phyloP scores from a whole-genome alignment of 2,888 invertebrate species.

The Gandaritis pyraliata region DNA sequence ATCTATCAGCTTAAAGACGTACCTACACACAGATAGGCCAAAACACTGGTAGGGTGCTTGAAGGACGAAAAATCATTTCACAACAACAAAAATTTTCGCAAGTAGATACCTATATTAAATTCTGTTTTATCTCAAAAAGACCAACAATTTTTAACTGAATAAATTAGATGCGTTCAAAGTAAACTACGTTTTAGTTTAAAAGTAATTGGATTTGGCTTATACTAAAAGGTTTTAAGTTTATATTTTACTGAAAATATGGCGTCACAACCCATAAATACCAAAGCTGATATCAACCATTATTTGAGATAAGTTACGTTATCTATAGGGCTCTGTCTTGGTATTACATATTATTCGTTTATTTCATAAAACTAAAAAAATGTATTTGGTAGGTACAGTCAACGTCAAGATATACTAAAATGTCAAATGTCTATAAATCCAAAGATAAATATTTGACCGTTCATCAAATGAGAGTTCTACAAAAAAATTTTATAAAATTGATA shows the following conservation, averaged over 20 bases:
- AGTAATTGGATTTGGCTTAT: conserved; percentile 24
- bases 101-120: background rate
- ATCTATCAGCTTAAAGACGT: too few species aligned
- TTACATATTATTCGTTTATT: too few species aligned
- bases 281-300: background rate
- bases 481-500: too few species aligned
- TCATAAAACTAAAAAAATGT: too few species aligned
- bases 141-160: background rate
- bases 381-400: too few species aligned
- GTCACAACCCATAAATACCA: conserved; percentile 5
- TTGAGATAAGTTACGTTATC: background rate
- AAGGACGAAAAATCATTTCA: background rate
- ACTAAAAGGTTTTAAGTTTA: conserved; percentile 27
- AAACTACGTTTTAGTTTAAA: conserved; percentile 25
- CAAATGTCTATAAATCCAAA: too few species aligned
- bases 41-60: too few species aligned
- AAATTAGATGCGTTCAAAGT: conserved; percentile 11
- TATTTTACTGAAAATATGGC: conserved; percentile 22
- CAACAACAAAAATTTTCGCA: background rate
- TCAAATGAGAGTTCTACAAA: too few species aligned
- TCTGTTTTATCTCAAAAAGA: conserved; percentile 1
- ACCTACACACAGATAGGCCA: too few species aligned
- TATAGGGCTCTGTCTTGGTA: too few species aligned
- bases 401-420: too few species aligned
- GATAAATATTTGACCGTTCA: too few species aligned